phyloP scores from a whole-genome alignment of 2,888 invertebrate species.

The Apamea anceps region DNA sequence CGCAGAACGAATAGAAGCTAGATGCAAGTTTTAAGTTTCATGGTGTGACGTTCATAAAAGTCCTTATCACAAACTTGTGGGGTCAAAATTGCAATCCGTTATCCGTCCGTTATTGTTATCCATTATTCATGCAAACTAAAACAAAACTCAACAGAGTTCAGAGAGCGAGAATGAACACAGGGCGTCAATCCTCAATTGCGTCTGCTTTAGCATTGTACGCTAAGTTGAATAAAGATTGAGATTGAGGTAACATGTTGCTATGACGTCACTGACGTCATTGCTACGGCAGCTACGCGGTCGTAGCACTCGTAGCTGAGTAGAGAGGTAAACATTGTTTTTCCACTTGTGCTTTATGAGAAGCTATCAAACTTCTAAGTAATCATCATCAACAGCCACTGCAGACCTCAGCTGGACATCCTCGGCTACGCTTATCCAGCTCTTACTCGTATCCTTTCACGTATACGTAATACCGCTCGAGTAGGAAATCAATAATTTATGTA shows the following conservation, averaged over 20 bases:
- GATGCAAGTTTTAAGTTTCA: not conserved
- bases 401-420: not conserved
- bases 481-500: too few relatives aligned
- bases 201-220: not conserved
- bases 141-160: not conserved
- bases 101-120: too few relatives aligned
- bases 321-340: not conserved
- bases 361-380: not conserved
- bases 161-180: too few relatives aligned
- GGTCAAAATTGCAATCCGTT: not conserved
- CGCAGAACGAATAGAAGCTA: not conserved
- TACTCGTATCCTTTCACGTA: too few relatives aligned
- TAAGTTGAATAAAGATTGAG: not conserved
- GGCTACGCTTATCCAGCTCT: too few relatives aligned
- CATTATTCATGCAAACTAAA: not conserved
- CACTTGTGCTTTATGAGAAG: not conserved
- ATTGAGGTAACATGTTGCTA: not conserved
- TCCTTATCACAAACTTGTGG: not conserved
- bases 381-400: not conserved
- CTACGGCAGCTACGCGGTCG: not conserved
- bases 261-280: not conserved
- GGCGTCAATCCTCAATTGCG: too few relatives aligned
- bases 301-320: not conserved
- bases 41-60: not conserved
- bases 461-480: too few relatives aligned